Base-by-base conservation (phyloP, 2,797 vertebrate genomes). In the Cyprinodon diabolis region DNA sequence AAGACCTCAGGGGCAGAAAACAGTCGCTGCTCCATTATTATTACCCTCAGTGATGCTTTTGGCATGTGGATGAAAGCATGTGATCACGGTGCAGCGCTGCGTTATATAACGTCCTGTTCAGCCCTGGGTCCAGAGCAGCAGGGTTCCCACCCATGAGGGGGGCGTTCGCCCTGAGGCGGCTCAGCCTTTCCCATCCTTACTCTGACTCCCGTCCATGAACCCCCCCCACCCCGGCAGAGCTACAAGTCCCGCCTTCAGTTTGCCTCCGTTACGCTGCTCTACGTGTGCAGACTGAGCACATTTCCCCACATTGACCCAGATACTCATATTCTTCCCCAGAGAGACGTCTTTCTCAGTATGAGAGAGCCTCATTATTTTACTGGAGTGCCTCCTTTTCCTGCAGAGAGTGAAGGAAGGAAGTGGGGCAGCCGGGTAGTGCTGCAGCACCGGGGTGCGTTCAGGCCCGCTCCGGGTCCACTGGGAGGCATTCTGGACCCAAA, bases 281-380 rank as follows among this genome's bases (percentile, higher is more conserved):
- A 84, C 60, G 83, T 89, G 76, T 80, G 71, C 81, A 80, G 69
- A 81, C 66, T 49, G 78, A 85, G 84, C 84, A 76, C 68, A 55
- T 25, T 71, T 73, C 75, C 48, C 66, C 74, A 76, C 72, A 87
- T 86, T 92, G 92, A 93, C 91, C 92, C 92, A 93, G 87, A 91
- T 93, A 90, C 84, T 87, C 88, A 74, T 83, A 74, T 83, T 84
- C 86, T 85, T 75, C 78, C 87, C 86, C 77, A 85, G 91, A 93
- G 90, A 92, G 83, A 81, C 45, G 62, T 67, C 79, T 91, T 86
- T 83, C 84, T 87, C 78, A 13, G 62, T 86, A 77, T 84, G 79
- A 85, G 85, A 91, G 88, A 84, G 85, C 80, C 88, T 93, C 88
- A 89, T 92, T 91, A 90, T 90, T 90, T 90, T 84, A 84, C 80